These are phyloP conservation scores for Zalophus californianus DNA, from an alignment of 2,797 vertebrate genomes.

Conservation along the genomic window DNA sequence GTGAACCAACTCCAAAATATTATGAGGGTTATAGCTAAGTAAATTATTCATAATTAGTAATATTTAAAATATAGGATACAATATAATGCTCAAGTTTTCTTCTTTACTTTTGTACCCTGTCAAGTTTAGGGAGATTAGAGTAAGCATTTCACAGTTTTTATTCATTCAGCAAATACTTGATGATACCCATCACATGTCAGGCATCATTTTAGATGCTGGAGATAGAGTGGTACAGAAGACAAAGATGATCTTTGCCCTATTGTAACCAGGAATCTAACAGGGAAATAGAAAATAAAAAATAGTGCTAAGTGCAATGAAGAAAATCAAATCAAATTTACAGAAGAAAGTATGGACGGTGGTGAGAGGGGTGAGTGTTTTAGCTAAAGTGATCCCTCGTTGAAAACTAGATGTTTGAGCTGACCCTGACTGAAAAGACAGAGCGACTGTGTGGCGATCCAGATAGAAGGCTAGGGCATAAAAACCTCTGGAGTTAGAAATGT, in stretches of 20 bases:
- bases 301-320: not conserved
- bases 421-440: not conserved
- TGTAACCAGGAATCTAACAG: not conserved
- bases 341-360: not conserved
- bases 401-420: not conserved
- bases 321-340: not conserved
- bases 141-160: not conserved
- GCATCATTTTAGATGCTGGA: not conserved
- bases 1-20: not conserved
- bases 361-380: not conserved
- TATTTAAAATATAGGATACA: not conserved
- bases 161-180: not conserved
- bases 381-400: not conserved
- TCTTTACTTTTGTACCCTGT: not conserved
- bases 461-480: not conserved
- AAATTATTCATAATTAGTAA: not conserved
- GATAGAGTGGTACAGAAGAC: not conserved
- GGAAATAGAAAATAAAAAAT: not conserved
- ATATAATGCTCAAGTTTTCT: not conserved
- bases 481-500: not conserved
- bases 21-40: conserved; percentile 5
- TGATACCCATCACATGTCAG: not conserved
- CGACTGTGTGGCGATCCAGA: not conserved
- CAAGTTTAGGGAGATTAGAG: not conserved
- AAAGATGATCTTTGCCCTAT: not conserved